Percentiles rank a stretch among this genome's conserved stretches.
phyloP scores from a whole-genome alignment of 2,113 vertebrate species.

The Apus apus region DNA sequence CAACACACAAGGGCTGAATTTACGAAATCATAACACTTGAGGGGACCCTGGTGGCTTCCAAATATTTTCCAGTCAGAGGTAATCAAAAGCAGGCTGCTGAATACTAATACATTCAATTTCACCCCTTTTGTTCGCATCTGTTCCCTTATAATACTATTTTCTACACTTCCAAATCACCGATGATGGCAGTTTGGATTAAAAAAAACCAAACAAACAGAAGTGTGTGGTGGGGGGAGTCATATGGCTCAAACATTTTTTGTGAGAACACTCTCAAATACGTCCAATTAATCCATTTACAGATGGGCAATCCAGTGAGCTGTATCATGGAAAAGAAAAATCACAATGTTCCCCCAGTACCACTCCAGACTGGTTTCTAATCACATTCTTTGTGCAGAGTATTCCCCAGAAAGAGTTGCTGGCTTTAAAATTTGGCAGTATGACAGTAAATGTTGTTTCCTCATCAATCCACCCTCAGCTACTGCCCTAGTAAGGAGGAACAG shows the following conservation, averaged over 20 bases:
- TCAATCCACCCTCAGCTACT: background rate
- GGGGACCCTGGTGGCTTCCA: conserved; percentile 90
- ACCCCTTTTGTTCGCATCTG: conserved; percentile 92
- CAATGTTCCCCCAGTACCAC: background rate
- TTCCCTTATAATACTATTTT: conserved; percentile 86
- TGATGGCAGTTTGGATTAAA: conserved; percentile 20
- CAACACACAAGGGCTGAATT: conserved; percentile 83
- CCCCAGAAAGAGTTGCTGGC: background rate
- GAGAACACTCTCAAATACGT: conserved; percentile 29
- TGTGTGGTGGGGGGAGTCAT: rapidly evolving
- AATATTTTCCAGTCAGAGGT: conserved; percentile 93
- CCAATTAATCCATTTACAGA: conserved; percentile 54
- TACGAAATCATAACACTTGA: conserved; percentile 86
- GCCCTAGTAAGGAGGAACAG: background rate
- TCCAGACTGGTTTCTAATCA: background rate
- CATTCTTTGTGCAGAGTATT: background rate
- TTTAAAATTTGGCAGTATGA: background rate
- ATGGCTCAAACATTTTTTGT: conserved; percentile 3
- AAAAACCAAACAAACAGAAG: background rate
- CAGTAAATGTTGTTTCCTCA: background rate
- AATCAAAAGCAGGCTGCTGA: conserved; percentile 92
- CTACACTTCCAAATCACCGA: conserved; percentile 80
- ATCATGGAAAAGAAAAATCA: background rate
- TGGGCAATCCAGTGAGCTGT: background rate
- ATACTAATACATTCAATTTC: conserved; percentile 96